These are phyloP conservation scores for Meriones psammophilus DNA, from an alignment of 2,797 vertebrate genomes.

Conservation along the genomic window DNA sequence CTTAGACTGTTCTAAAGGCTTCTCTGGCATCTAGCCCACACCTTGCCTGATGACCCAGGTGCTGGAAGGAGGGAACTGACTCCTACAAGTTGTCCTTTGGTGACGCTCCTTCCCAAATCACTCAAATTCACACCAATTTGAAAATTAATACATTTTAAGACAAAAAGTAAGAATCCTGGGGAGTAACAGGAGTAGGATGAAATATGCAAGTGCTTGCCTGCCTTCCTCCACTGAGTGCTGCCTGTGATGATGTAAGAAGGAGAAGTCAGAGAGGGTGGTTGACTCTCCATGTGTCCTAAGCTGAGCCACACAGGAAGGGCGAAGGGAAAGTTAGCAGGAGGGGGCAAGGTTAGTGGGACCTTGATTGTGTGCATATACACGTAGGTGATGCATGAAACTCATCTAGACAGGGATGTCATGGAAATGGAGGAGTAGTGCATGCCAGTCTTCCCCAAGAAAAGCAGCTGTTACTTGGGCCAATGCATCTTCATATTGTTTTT, in stretches of 20 bases:
- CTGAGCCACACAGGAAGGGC: neutral
- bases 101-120: neutral
- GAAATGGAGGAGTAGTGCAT: neutral
- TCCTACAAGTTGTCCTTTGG: neutral
- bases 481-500: neutral
- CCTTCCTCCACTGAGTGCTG: neutral
- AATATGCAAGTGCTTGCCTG: neutral
- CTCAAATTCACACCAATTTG: neutral
- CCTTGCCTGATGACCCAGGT: neutral
- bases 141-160: neutral
- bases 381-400: neutral
- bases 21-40: neutral
- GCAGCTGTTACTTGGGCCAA: neutral
- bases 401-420: neutral
- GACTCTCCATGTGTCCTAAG: neutral
- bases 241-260: neutral
- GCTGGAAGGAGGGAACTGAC: neutral
- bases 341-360: neutral
- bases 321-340: neutral
- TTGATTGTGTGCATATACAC: neutral
- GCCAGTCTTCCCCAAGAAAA: neutral
- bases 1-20: neutral
- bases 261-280: neutral
- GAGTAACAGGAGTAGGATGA: neutral
- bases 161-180: neutral